Base-by-base conservation (phyloP, 2,113 vertebrate genomes). In the Physeter macrocephalus region DNA sequence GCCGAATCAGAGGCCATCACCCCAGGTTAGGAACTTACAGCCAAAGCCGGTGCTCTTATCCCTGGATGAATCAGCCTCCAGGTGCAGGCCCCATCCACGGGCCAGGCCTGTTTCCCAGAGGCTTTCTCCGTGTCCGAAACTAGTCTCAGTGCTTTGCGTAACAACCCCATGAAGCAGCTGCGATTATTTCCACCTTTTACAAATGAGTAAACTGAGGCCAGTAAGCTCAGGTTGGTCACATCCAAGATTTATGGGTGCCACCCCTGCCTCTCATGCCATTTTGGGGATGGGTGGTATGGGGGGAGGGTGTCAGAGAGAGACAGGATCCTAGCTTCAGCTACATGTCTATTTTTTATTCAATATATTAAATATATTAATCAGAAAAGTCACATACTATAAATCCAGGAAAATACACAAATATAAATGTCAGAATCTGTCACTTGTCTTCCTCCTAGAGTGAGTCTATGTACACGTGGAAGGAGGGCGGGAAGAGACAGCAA, bases 361-460 rank as follows among this genome's bases (percentile, higher is more conserved):
- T 97, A 88, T 94, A 96, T 98, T 88, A 97, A 98, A 98, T 97
- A 97, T 93, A 98, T 98, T 98, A 96, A 97, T 97, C 98, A 97
- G 98, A 98, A 98, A 98, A 97, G 97, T 97, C 94, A 94, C 98
- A 87, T 57, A 88, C 97, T 98, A 98, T 97, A 98, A 98, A 98
- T 98, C 94, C 98, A 98, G 93, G 98, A 98, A 95, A 96, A 90
- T 98, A 98, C 98, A 98, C 98, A 98, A 98, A 98, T 98, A 98
- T 98, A 98, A 98, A 98, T 98, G 98, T 98, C 97, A 98, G 97
- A 98, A 95, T 96, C 95, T 97, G 95, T 95, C 96, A 96, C 96
- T 78, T 95, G 75, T 88, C 95, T 93, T 96, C 87, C 88, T 98
- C 97, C 88, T 93, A 74, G 94, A 95, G 96, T 97, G 93, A 98